Evolutionary conservation across 1,140 invertebrate genomes (phyloP), one percentile per base, ranked within the genome.

Genomic region (Musca vetustissima): DNA sequence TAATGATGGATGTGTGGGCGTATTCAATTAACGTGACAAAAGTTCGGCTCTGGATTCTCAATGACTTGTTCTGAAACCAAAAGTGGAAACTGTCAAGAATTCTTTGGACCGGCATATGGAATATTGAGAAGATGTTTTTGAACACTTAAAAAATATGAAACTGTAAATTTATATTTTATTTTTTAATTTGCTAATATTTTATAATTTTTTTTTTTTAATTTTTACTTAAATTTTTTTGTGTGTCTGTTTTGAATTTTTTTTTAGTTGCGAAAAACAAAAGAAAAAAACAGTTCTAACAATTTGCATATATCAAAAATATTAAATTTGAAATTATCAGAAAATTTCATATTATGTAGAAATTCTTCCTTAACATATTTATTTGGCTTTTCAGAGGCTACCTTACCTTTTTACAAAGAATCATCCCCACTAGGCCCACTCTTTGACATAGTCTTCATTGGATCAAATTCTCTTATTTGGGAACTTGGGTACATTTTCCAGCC

Each of bases 141-240:
- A 28, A 28, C 3, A 28, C 28, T 28, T 28, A 28, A 28, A 28
- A 28, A 28, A 28, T 28, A 3, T 28, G 57, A 21, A 61, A 61
- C 36, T 61, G 57, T 61, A 61, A 61, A n/a, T n/a, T n/a, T n/a
- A n/a, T n/a, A n/a, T n/a, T 61, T 61, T 61, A 36, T 61, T 11
- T 59, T 59, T 3, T n/a, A n/a, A n/a, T n/a, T 17, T 43, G 22
- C 43, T 43, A 21, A 9, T 52, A 19, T 52, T 52, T 52, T 21
- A 2, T 9, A 52, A 1, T 9, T 52, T 36, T 61, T 21, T 61
- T 36, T 61, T 61, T 3, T 36, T n/a, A n/a, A n/a, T n/a, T 19
- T 61, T 43, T 17, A 36, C 43, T 36, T 61, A 3, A 32, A 59
- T 59, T 59, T 59, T 19, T 61, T 36, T 61, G 19, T 57, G 22